phyloP scores from a whole-genome alignment of 2,888 invertebrate genomes.

The Xanthia togata region DNA sequence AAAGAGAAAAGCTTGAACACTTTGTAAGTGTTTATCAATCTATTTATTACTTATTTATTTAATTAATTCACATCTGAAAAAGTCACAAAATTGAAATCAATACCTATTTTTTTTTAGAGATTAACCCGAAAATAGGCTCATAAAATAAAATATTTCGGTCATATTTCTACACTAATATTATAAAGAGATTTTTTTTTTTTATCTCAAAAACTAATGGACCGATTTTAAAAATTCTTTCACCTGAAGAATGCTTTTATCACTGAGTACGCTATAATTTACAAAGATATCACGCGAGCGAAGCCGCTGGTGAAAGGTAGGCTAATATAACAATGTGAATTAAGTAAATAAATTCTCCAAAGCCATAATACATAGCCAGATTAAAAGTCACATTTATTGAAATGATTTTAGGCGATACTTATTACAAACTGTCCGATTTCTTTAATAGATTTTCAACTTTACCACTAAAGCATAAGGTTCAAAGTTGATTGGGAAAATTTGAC shows the following conservation, averaged over 20 bases:
- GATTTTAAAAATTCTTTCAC: too few species aligned
- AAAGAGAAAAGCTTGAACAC: background rate
- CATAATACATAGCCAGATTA: background rate
- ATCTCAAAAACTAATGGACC: too few species aligned
- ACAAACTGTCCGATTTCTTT: too few species aligned
- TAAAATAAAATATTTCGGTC: background rate
- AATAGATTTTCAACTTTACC: too few species aligned
- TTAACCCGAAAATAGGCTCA: background rate
- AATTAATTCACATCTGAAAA: background rate
- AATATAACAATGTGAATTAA: too few species aligned
- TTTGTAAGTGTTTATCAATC: background rate
- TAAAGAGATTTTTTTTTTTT: too few species aligned
- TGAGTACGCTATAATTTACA: too few species aligned
- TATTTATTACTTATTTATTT: background rate
- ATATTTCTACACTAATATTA: background rate
- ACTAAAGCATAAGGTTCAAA: too few species aligned
- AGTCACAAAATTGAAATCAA: background rate
- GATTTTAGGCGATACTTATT: background rate
- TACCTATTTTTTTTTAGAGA: background rate
- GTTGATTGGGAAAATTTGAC: too few species aligned
- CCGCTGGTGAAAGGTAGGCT: too few species aligned
- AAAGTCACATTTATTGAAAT: background rate
- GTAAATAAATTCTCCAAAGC: background rate
- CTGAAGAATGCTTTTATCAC: too few species aligned
- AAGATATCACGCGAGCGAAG: too few species aligned